Evolutionary conservation across 2,797 vertebrate species (phyloP), one percentile per base, ranked within the genome.

Genomic region (Peromyscus aztecus): DNA sequence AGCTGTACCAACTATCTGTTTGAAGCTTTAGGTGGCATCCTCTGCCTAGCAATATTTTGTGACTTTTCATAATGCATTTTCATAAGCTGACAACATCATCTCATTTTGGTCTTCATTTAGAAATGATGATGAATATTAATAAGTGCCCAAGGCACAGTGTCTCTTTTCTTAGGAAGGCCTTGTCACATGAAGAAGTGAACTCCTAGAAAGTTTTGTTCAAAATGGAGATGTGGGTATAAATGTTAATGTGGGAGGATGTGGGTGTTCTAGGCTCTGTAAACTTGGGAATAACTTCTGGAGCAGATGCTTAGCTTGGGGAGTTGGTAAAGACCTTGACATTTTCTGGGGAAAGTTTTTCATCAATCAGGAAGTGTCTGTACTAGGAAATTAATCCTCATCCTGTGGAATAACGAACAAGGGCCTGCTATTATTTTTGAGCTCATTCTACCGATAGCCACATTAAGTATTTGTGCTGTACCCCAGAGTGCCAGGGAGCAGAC

Each of bases 111-210:
- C 77, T 94, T 98, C 88, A 75, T 95, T 94, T 95, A 43, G 89
- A 96, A 96, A 94, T 92, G 92, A 87, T 87, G 29, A 96, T 96
- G 80, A 97, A 96, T 97, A 97, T 93, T 97, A 97, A 93, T 91
- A 91, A 95, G 24, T 37, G 91, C 95, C 93, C 83, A 80, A 93
- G 94, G 96, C 87, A 73, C 40, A 63, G 69, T 91, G 52, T 96
- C 86, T 88, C 40, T 97, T 94, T 90, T 91, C 82, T 86, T 46
- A 84, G 63, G 83, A 92, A 37, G 91, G 57, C 29, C 76, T 96
- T 94, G 59, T 91, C 86, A 94, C 43, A 81, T 12, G 57, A 85
- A 29, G 31, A 59, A 90, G 40, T 67, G 37, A 95, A 49, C 6
- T 61, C 89, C 80, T 73, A 84, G 59, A 88, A 97, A 95, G 86